phyloP scores from a whole-genome alignment of 2,113 vertebrate genomes.

The Mesocricetus auratus region DNA sequence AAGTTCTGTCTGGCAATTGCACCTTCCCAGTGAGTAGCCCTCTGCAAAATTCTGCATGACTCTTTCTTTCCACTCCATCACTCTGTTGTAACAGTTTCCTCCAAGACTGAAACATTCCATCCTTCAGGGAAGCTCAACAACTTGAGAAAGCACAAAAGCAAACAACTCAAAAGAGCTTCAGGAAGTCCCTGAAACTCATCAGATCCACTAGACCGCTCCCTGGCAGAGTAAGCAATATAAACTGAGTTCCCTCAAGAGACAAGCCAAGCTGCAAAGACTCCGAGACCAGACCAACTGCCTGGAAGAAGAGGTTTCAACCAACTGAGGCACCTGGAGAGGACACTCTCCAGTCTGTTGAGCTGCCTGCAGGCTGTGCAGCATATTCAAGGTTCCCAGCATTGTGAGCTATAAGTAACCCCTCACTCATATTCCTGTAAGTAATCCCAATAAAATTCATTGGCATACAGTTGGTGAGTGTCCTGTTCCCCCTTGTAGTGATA shows the following conservation, averaged over 20 bases:
- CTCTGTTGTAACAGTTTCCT: not conserved
- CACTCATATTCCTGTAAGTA: not conserved
- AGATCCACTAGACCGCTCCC: not conserved
- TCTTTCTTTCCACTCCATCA: not conserved
- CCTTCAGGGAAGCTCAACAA: not conserved
- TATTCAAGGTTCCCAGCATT: not conserved
- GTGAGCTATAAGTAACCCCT: not conserved
- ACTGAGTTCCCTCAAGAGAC: not conserved
- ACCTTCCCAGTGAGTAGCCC: not conserved
- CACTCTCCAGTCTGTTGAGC: not conserved
- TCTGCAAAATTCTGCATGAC: not conserved
- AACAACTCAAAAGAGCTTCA: not conserved
- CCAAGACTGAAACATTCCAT: not conserved
- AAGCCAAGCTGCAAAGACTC: not conserved
- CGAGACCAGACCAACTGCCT: not conserved
- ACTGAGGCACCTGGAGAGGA: not conserved
- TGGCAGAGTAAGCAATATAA: not conserved
- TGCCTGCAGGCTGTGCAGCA: not conserved
- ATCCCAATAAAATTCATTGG: not conserved
- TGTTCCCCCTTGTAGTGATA: too few species aligned
- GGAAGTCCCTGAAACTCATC: not conserved
- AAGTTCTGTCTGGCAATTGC: not conserved
- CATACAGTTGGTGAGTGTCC: not conserved
- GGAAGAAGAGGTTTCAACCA: not conserved
- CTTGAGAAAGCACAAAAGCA: not conserved